A percentile compares a stretch with the other conserved stretches of the same genome.
Evolutionary conservation across 2,888 invertebrate genomes (phyloP).

Genomic region (Tethea ocularis): DNA sequence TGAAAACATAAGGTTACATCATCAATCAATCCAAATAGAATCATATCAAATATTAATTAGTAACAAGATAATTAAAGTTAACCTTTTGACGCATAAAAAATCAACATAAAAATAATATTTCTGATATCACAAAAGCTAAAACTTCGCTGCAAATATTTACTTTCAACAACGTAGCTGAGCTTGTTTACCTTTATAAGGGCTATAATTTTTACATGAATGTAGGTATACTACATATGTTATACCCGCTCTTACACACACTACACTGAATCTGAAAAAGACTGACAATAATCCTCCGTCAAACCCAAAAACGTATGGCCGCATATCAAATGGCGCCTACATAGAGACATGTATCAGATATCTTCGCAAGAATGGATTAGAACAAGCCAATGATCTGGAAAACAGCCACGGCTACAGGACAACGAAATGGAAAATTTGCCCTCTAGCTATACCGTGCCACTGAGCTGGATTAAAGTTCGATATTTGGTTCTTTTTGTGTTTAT

Average conservation of each 20-base stretch:
- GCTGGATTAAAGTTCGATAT: constrained; percentile 19
- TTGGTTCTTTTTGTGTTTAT: constrained; percentile 6
- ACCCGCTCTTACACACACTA: too few relatives aligned
- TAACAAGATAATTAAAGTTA: too few relatives aligned
- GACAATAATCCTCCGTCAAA: background rate
- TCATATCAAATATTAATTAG: too few relatives aligned
- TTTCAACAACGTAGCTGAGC: background rate
- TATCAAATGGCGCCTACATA: background rate
- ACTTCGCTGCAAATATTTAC: background rate
- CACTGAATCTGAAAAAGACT: background rate
- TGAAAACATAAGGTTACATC: too few relatives aligned
- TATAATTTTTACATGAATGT: too few relatives aligned
- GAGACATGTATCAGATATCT: constrained; percentile 25
- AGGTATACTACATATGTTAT: too few relatives aligned
- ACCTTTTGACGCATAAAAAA: background rate
- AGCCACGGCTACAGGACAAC: constrained; percentile 45
- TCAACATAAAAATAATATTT: background rate
- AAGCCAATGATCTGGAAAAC: constrained; percentile 61
- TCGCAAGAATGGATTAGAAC: constrained; percentile 37
- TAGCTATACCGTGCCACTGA: constrained; percentile 27
- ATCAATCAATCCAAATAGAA: too few relatives aligned
- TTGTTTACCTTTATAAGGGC: too few relatives aligned
- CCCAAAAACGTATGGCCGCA: background rate
- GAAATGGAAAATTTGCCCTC: constrained; percentile 54
- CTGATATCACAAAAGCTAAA: background rate